These are phyloP conservation scores for Leptonema lineaticorne DNA, from an alignment of 1,140 invertebrate species.

Conservation along the genomic window DNA sequence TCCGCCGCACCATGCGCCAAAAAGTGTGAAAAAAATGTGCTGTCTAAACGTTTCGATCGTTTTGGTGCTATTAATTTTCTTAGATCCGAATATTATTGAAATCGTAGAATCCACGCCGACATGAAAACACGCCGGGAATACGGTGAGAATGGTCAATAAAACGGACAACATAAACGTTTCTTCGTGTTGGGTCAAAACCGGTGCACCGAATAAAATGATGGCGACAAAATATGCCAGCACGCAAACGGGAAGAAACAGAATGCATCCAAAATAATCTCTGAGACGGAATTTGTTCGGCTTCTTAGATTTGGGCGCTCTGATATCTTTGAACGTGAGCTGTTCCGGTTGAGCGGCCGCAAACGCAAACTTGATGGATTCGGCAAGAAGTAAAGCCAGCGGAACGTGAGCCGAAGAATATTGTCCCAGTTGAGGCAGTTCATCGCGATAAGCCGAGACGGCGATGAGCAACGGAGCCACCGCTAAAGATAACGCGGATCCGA, in stretches of 20 bases:
- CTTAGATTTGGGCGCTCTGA: conserved; percentile 17
- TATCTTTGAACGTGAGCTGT: conserved; percentile 21
- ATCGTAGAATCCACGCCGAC: conserved; percentile 60
- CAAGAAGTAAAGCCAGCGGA: conserved; percentile 37
- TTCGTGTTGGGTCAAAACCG: conserved; percentile 63
- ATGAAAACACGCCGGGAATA: conserved; percentile 65
- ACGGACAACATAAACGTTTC: conserved; percentile 73
- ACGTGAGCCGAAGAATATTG: conserved; percentile 40
- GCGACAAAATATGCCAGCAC: conserved; percentile 26
- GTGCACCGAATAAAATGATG: conserved; percentile 76
- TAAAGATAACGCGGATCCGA: neutral
- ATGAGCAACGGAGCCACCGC: neutral
- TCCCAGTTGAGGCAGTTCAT: neutral
- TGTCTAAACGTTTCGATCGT: conserved; percentile 60
- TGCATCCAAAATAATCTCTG: conserved; percentile 30
- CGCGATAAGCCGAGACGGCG: neutral
- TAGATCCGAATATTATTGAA: conserved; percentile 57
- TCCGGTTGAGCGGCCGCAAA: conserved; percentile 28
- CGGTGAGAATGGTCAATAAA: conserved; percentile 65
- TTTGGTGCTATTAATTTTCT: conserved; percentile 52
- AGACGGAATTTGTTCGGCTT: conserved; percentile 20
- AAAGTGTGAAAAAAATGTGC: conserved; percentile 62
- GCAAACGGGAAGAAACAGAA: conserved; percentile 30
- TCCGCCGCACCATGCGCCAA: conserved; percentile 87
- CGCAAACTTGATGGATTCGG: conserved; percentile 43